A percentile compares a stretch with the other conserved stretches of the same genome.
These are phyloP conservation scores for Hofmannophila pseudospretella DNA, from an alignment of 2,888 invertebrate species.

Conservation along the genomic window DNA sequence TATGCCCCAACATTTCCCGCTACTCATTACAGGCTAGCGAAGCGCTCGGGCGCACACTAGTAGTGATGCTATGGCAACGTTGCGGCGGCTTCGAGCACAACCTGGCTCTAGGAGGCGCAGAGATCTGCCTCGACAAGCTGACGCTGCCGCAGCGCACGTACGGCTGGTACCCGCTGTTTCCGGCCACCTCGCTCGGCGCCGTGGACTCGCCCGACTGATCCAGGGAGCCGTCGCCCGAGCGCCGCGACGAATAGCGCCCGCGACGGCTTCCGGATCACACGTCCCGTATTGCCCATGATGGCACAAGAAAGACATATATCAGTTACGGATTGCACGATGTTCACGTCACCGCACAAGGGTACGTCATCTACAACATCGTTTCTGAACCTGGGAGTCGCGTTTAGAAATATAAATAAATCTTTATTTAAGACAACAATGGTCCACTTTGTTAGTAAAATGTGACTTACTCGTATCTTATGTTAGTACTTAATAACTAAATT, in stretches of 20 bases:
- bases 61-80: conserved; percentile 95
- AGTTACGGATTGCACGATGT: too few species aligned
- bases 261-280: conserved; percentile 44
- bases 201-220: conserved; percentile 77
- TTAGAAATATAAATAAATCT: too few species aligned
- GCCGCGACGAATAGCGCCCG: conserved; percentile 49
- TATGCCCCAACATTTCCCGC: too few species aligned
- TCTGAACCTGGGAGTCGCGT: too few species aligned
- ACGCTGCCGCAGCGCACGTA: conserved; percentile 88
- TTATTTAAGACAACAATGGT: too few species aligned
- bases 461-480: too few species aligned
- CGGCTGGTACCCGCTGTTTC: conserved; percentile 95
- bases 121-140: conserved; percentile 89
- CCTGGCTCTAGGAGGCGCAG: conserved; percentile 87
- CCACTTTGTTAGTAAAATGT: too few species aligned
- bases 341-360: too few species aligned
- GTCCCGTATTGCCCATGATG: not conserved
- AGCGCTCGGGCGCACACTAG: conserved; percentile 87
- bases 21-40: conserved; percentile 78
- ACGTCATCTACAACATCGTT: too few species aligned
- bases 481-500: too few species aligned
- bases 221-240: conserved; percentile 74
- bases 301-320: not conserved
- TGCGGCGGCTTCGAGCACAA: conserved; percentile 94
- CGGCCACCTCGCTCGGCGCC: conserved; percentile 87